These are phyloP conservation scores for Drosophila ambigua DNA, from an alignment of 1,140 invertebrate genomes.

Conservation along the genomic window DNA sequence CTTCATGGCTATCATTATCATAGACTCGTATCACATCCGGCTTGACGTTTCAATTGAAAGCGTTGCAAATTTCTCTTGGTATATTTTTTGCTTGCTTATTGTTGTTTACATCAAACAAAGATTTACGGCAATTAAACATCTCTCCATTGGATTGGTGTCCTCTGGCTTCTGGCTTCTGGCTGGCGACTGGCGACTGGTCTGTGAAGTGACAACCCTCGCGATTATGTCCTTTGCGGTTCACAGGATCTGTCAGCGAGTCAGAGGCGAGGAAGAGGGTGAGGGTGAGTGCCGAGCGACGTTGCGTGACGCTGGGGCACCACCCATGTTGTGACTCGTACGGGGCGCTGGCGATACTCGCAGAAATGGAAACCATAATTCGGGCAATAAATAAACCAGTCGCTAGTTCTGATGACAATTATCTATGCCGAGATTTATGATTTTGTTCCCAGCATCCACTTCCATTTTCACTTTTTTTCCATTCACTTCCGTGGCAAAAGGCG, in stretches of 20 bases:
- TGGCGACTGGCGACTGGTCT: constrained; percentile 22
- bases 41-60: constrained; percentile 75
- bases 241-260: constrained; percentile 51
- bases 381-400: constrained; percentile 74
- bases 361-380: constrained; percentile 66
- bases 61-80: constrained; percentile 59
- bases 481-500: constrained; percentile 45
- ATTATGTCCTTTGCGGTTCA: constrained; percentile 78
- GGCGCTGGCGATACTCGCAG: not conserved
- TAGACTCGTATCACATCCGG: constrained; percentile 51
- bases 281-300: constrained; percentile 50
- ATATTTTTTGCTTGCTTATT: constrained; percentile 48
- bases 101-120: constrained; percentile 83
- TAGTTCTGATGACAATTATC: constrained; percentile 72
- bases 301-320: constrained; percentile 55
- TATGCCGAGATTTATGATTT: constrained; percentile 76
- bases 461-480: constrained; percentile 20
- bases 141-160: constrained; percentile 17
- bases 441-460: constrained; percentile 13
- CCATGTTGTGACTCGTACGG: not conserved
- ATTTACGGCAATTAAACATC: constrained; percentile 84
- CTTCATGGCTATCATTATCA: constrained; percentile 55
- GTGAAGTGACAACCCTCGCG: constrained; percentile 73
- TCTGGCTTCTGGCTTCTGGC: no score
- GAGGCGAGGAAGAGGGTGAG: not conserved